Base-by-base conservation (phyloP, 2,113 vertebrate species). In the Dendrocopos noguchii region DNA sequence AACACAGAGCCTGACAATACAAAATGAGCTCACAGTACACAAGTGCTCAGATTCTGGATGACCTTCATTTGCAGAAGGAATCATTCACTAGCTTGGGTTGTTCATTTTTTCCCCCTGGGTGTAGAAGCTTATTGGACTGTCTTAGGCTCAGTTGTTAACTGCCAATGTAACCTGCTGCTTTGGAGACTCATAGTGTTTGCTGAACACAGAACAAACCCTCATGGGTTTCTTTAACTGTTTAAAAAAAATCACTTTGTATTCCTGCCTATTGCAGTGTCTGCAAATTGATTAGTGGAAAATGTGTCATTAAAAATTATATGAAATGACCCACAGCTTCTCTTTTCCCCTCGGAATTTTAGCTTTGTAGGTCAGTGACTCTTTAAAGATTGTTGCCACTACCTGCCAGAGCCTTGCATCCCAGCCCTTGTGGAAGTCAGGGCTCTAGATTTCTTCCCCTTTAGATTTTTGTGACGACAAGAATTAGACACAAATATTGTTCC, bases 41-140 rank as follows among this genome's bases (percentile, higher is more conserved):
- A 31, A 74, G 18, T 52, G n/a, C 63, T 90, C 61, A 80, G 52
- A 31, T 84, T 64, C 57, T 80, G 68, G 34, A 50, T 64, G 86
- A 88, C 77, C 68, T 94, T 80, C 61, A 44, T 88, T 93, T 85
- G 44, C 47, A 86, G 44, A 70, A 83, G 33, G 56, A 74, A 66
- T 88, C 47, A 46, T 86, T 95, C 77, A 73, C 46, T 78, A 25
- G 47, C 39, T 73, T 6, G 4, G 60, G 67, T 29, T 85, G 61
- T 16, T 83, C 6, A 5, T 28, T 44, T 20, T 68, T 63, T 66
- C 63, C 22, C 25, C 25, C 53, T 59, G 34, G 4, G 22, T 52
- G 3, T 27, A 24, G 71, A 60, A 82, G 39, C 57, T 71, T 60
- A 67, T 22, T 64, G 53, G 53, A 52, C 0, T 0, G 64, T 74